Base-by-base conservation (phyloP, 2,888 invertebrate genomes). In the Macrosiphum euphorbiae region DNA sequence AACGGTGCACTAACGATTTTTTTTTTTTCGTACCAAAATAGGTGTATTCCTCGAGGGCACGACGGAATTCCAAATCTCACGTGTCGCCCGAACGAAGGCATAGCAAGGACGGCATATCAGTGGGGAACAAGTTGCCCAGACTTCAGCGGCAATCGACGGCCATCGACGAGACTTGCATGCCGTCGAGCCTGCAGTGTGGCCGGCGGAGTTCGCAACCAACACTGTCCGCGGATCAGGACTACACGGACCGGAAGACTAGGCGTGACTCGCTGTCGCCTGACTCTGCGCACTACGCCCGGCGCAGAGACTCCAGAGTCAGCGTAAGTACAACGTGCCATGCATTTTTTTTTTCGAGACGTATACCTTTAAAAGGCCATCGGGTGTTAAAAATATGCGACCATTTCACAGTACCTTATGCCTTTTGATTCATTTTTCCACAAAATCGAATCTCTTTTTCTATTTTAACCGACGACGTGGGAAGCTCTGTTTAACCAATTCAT, bases 201-300 rank as follows among this genome's bases (percentile, higher is more conserved):
- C 97, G 98, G 88, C 96, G 98, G 87, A 98, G 98, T 94, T 98
- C 98, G 5, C 98, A 98, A 94, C 98, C 98, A 3, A 96, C 96
- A 24, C 96, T 98, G 87, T 98, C 98, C 90, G 98, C 98, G 1
- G 98, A 98, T 96, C 97, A 97, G 91, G 92, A 94, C 85, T 90
- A 94, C 47, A 78, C 95, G 35, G 90, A 90, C 28, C 96, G 97
- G 86, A 97, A 97, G 95, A 98, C 98, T 0, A 96, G 98, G 44
- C 96, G 98, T 88, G 98, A 98, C 95, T 98, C 98, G 0, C 96
- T 98, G n/a, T 98, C 98, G 95, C 98, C 98, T 0, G 98, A 98
- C 96, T 98, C 98, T 94, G 98, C 98, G 8, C 97, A 95, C 55
- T 95, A 95, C 95, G 95, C 95, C 0, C 98, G 94, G 5, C 96